phyloP scores from a whole-genome alignment of 2,888 invertebrate species.

The Rhabditoides inermis region DNA sequence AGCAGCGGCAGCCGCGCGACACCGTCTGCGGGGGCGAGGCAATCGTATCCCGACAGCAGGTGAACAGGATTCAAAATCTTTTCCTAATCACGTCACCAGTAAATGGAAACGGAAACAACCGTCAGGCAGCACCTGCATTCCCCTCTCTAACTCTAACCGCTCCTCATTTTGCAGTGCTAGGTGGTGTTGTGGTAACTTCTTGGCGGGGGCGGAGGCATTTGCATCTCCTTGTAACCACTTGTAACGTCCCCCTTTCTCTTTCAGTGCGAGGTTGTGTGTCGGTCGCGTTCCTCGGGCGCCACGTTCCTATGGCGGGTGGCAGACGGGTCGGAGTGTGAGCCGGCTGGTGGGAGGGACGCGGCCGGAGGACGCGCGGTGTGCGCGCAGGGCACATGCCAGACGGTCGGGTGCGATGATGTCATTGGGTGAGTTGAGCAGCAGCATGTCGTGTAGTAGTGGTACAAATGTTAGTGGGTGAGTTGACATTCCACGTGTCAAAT shows the following conservation, averaged over 20 bases:
- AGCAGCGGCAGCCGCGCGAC: constrained; percentile 18
- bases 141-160: too few species aligned
- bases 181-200: too few species aligned
- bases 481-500: too few species aligned
- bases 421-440: constrained; percentile 54
- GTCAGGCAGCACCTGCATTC: too few species aligned
- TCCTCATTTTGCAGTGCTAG: too few species aligned
- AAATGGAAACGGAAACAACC: too few species aligned
- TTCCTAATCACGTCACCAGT: neutral
- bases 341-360: constrained; percentile 24
- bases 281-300: constrained; percentile 16
- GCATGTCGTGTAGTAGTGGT: neutral
- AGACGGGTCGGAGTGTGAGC: constrained; percentile 28
- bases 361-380: constrained; percentile 34
- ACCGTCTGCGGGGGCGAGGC: constrained; percentile 28
- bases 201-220: too few species aligned
- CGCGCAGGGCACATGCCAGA: constrained; percentile 52
- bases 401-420: constrained; percentile 60
- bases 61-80: constrained; percentile 5
- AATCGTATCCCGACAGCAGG: constrained; percentile 25
- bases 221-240: too few species aligned
- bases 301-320: constrained; percentile 31
- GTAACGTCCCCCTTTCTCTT: neutral
- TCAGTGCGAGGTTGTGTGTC: constrained; percentile 35
- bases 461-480: too few species aligned